These are phyloP conservation scores for Melanophora roralis DNA, from an alignment of 2,888 invertebrate genomes.

Conservation along the genomic window DNA sequence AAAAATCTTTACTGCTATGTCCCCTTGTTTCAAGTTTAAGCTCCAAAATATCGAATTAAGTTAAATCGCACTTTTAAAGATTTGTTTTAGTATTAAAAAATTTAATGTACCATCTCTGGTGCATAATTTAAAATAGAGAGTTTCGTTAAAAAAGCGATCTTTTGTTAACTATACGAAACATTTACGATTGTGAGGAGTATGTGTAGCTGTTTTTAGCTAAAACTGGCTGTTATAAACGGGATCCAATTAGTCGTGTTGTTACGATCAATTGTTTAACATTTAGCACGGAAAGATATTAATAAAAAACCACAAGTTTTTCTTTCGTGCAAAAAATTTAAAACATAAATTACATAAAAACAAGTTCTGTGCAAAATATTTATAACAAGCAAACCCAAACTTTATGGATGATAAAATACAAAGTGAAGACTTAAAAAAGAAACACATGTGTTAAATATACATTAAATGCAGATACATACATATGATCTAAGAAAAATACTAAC, in stretches of 20 bases:
- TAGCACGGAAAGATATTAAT: no score
- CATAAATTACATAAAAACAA: slow-evolving; percentile 63
- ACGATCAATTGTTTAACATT: slow-evolving; percentile 58
- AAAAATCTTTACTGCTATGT: no score
- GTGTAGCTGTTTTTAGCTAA: slow-evolving; percentile 47
- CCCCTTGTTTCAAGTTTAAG: no score
- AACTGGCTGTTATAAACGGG: slow-evolving; percentile 66
- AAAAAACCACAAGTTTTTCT: slow-evolving; percentile 1
- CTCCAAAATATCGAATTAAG: no score
- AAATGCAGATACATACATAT: slow-evolving; percentile 55
- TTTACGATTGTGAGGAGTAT: slow-evolving; percentile 16
- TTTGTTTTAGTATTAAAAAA: no score
- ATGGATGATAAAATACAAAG: slow-evolving; percentile 8
- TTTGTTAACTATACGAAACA: background rate
- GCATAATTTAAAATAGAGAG: background rate
- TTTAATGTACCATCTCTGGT: no score
- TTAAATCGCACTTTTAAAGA: no score
- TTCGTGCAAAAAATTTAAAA: background rate
- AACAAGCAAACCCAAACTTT: slow-evolving; percentile 8
- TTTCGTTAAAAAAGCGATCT: slow-evolving; percentile 33
- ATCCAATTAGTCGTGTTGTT: slow-evolving; percentile 72
- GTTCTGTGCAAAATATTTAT: slow-evolving; percentile 36
- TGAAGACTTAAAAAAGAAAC: slow-evolving; percentile 60
- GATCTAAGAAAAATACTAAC: slow-evolving; percentile 33
- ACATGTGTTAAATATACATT: background rate